Conservation (phyloP, 1,140 invertebrate genomes). For the Drosophila repletoides region DNA sequence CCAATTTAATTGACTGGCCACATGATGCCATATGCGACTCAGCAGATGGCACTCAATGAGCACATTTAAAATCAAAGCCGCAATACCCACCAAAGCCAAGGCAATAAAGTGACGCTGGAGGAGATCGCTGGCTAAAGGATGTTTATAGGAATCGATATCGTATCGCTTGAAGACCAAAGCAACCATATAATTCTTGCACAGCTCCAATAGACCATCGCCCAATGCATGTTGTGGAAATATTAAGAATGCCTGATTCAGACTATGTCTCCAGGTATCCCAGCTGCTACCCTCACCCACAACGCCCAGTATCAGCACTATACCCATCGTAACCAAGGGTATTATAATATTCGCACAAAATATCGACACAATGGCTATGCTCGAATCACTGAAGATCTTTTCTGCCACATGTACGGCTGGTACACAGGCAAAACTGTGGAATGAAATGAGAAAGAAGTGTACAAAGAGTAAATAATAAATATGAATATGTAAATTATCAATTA, state of each 20-base stretch:
- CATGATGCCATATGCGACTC: slow-evolving; percentile 32
- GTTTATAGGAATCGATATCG: slow-evolving; percentile 86
- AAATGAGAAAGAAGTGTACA: background rate
- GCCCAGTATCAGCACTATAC: slow-evolving; percentile 85
- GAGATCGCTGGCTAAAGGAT: slow-evolving; percentile 84
- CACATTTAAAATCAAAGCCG: slow-evolving; percentile 84
- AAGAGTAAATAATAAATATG: background rate
- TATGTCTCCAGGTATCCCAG: slow-evolving; percentile 84
- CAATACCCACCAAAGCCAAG: slow-evolving; percentile 83
- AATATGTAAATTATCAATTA: too few relatives aligned
- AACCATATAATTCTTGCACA: slow-evolving; percentile 87
- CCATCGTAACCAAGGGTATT: slow-evolving; percentile 84
- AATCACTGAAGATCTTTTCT: slow-evolving; percentile 86
- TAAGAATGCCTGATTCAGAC: slow-evolving; percentile 85
- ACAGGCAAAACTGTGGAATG: slow-evolving; percentile 82
- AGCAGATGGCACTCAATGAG: slow-evolving; percentile 84
- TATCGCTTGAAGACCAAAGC: slow-evolving; percentile 84
- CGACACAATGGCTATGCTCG: slow-evolving; percentile 86
- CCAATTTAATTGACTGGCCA: slow-evolving; percentile 42
- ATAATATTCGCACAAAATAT: slow-evolving; percentile 87
- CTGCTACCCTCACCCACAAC: slow-evolving; percentile 85
- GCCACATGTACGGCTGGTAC: slow-evolving; percentile 84
- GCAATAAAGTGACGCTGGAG: slow-evolving; percentile 84
- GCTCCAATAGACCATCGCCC: slow-evolving; percentile 85
- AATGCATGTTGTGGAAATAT: slow-evolving; percentile 86